phyloP scores from a whole-genome alignment of 2,888 invertebrate species.

The Parnassius apollo region DNA sequence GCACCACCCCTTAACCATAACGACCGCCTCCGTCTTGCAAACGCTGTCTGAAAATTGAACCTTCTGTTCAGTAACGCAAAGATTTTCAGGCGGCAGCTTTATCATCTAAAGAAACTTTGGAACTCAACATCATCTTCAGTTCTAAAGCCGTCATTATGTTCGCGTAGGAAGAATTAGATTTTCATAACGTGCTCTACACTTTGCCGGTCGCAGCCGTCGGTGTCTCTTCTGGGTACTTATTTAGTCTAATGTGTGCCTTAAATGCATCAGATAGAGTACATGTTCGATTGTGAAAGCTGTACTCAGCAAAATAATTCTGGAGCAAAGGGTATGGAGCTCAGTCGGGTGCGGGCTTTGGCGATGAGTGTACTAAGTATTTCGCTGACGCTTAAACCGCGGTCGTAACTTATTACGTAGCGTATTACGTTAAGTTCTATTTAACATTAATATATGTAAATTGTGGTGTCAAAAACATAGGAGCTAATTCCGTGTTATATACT shows the following conservation, averaged over 20 bases:
- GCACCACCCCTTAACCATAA: slow-evolving; percentile 79
- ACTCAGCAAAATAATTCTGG: slow-evolving; percentile 49
- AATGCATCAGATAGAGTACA: slow-evolving; percentile 40
- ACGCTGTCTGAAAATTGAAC: slow-evolving; percentile 67
- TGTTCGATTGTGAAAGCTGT: slow-evolving; percentile 37
- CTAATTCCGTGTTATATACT: too few relatives aligned
- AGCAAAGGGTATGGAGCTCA: slow-evolving; percentile 59
- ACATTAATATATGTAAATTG: not conserved
- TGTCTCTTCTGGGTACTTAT: slow-evolving; percentile 28
- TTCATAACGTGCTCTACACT: slow-evolving; percentile 60
- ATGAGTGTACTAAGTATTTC: slow-evolving; percentile 47
- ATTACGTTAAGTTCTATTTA: slow-evolving; percentile 22
- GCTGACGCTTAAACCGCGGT: slow-evolving; percentile 39
- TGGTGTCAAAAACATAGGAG: not conserved
- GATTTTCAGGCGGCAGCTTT: slow-evolving; percentile 44
- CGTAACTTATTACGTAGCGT: slow-evolving; percentile 71
- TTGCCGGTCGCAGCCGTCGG: slow-evolving; percentile 47
- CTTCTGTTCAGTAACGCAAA: slow-evolving; percentile 57
- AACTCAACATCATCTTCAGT: slow-evolving; percentile 63
- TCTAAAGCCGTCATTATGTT: slow-evolving; percentile 76
- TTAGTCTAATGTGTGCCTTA: slow-evolving; percentile 42
- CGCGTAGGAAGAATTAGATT: slow-evolving; percentile 72
- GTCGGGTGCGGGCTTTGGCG: slow-evolving; percentile 67
- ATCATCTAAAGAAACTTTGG: slow-evolving; percentile 58
- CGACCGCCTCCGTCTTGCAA: slow-evolving; percentile 72